These are phyloP conservation scores for Mythimna ferrago DNA, from an alignment of 2,888 invertebrate genomes.

Conservation along the genomic window DNA sequence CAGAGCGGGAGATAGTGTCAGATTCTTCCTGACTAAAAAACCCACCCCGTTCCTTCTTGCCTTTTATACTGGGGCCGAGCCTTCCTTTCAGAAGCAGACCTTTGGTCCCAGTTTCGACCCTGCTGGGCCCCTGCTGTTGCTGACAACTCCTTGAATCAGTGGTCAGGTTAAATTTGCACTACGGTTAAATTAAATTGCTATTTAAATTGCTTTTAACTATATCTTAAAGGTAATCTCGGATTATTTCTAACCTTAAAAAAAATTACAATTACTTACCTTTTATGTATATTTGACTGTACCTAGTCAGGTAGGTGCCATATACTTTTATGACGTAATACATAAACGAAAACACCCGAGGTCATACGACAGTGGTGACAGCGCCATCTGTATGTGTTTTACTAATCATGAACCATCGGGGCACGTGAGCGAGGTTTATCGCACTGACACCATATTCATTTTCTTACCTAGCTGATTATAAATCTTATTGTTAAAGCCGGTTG, in stretches of 20 bases:
- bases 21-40: no score
- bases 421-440: constrained; percentile 47
- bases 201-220: background rate
- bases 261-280: background rate
- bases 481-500: background rate
- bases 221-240: background rate
- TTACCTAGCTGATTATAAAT: constrained; percentile 1
- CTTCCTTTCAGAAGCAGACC: no score
- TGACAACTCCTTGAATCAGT: background rate
- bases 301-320: background rate
- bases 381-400: constrained; percentile 53
- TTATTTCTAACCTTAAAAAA: no score
- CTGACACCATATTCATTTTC: constrained; percentile 28
- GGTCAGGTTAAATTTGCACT: background rate
- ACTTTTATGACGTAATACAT: background rate
- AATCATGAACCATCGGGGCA: constrained; percentile 47
- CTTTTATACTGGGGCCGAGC: no score
- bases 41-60: no score
- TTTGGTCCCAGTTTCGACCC: no score
- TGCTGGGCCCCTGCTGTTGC: no score
- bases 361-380: constrained; percentile 22
- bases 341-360: constrained; percentile 7
- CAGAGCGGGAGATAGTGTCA: no score
- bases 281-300: background rate
- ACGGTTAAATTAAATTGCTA: background rate